A percentile compares a stretch with the other conserved stretches of the same genome.
phyloP scores from a whole-genome alignment of 1,140 invertebrate species.

The Cotesia glomerata region DNA sequence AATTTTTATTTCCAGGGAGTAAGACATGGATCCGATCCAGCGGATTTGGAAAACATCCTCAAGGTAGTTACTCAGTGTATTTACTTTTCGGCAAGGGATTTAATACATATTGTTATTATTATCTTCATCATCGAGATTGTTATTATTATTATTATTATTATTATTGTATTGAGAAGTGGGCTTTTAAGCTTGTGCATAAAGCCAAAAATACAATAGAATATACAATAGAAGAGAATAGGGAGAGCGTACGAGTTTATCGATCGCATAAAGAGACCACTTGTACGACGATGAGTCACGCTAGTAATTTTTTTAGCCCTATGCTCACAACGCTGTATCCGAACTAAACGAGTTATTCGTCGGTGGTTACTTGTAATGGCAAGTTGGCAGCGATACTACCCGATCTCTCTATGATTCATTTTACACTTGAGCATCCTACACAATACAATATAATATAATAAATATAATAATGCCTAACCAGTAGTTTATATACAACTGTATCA shows the following conservation, averaged over 20 bases:
- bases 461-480: not conserved
- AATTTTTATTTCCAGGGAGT: slow-evolving; percentile 44
- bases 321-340: not conserved
- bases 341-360: not conserved
- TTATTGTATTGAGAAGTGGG: not conserved
- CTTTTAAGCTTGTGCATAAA: not conserved
- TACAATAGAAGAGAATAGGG: too few relatives aligned
- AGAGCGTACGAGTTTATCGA: slow-evolving; percentile 28
- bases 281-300: slow-evolving; percentile 32
- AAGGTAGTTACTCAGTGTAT: slow-evolving; percentile 40
- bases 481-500: not conserved
- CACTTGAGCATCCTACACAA: slow-evolving; percentile 1
- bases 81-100: slow-evolving; percentile 11
- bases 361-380: slow-evolving; percentile 11
- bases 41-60: slow-evolving; percentile 53
- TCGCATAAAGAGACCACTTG: slow-evolving; percentile 28
- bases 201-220: slow-evolving; percentile 30
- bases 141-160: too few relatives aligned
- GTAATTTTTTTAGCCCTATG: slow-evolving; percentile 30
- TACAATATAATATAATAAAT: not conserved
- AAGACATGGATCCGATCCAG: slow-evolving; percentile 38
- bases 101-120: not conserved
- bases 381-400: slow-evolving; percentile 21
- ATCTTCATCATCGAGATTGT: not conserved
- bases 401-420: slow-evolving; percentile 33